These are phyloP conservation scores for Meloidogyne hapla DNA, from an alignment of 1,140 invertebrate genomes.

Conservation along the genomic window DNA sequence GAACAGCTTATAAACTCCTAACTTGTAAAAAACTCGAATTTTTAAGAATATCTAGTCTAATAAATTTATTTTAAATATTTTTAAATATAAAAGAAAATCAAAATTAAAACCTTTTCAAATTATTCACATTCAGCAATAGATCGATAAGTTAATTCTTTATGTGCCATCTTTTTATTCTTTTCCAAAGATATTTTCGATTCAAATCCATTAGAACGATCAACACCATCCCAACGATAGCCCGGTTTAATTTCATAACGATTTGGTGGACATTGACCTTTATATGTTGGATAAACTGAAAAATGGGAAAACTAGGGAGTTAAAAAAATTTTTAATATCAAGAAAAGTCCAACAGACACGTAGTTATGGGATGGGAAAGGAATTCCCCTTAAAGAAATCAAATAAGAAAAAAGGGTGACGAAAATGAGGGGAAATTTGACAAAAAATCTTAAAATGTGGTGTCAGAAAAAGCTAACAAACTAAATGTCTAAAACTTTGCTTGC, in stretches of 20 bases:
- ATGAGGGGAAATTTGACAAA: no score
- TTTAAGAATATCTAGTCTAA: not conserved
- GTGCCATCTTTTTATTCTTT: conserved; percentile 44
- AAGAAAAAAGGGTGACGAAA: no score
- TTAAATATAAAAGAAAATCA: not conserved
- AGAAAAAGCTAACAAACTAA: not conserved
- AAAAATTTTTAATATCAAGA: no score
- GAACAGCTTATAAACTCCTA: no score
- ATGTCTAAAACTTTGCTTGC: no score
- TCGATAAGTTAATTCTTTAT: conserved; percentile 37
- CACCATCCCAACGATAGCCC: conserved; percentile 95
- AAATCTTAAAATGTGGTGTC: not conserved
- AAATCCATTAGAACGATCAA: conserved; percentile 93
- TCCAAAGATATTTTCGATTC: conserved; percentile 76
- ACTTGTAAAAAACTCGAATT: no score
- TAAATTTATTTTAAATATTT: not conserved
- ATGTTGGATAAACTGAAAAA: conserved; percentile 55
- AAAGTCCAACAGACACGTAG: not conserved
- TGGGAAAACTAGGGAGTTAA: conserved; percentile 8
- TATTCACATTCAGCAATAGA: conserved; percentile 46
- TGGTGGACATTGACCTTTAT: conserved; percentile 50
- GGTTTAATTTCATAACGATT: conserved; percentile 88
- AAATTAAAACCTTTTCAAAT: not conserved
- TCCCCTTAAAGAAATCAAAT: no score
- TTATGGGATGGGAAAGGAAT: not conserved